phyloP scores from a whole-genome alignment of 2,797 vertebrate species.

The Tympanoctomys barrerae region DNA sequence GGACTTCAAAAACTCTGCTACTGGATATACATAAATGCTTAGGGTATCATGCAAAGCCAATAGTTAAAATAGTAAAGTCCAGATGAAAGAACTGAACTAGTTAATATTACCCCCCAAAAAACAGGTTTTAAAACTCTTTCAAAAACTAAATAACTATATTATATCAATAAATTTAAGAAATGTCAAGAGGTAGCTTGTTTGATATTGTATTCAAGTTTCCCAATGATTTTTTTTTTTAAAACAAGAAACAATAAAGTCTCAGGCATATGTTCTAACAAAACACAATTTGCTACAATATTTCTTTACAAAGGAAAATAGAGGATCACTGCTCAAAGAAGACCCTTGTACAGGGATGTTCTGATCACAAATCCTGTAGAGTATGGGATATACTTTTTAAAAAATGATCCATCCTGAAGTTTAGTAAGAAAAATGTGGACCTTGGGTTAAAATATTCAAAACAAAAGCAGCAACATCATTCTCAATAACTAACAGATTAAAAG shows the following conservation, averaged over 20 bases:
- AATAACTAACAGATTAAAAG: background rate
- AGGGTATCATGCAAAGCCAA: background rate
- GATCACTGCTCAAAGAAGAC: background rate
- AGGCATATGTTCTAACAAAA: constrained; percentile 5
- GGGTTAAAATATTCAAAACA: constrained; percentile 44
- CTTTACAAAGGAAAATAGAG: constrained; percentile 42
- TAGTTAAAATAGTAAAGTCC: constrained; percentile 15
- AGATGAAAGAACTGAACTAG: background rate
- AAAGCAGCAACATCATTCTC: background rate
- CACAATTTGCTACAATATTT: background rate
- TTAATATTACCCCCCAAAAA: background rate
- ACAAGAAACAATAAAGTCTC: constrained; percentile 34
- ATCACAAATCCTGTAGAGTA: background rate
- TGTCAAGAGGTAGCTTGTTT: background rate
- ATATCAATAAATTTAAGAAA: background rate
- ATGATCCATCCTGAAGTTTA: constrained; percentile 39
- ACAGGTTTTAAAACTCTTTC: background rate
- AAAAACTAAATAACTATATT: background rate
- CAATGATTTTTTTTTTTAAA: background rate
- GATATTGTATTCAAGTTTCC: background rate
- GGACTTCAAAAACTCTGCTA: constrained; percentile 37
- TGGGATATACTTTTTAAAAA: background rate
- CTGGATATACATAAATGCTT: background rate
- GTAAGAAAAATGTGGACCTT: background rate
- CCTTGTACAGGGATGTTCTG: background rate